A percentile compares a stretch with the other conserved stretches of the same genome.
These are phyloP conservation scores for Conus ventricosus DNA, from an alignment of 1,140 invertebrate species.

Conservation along the genomic window DNA sequence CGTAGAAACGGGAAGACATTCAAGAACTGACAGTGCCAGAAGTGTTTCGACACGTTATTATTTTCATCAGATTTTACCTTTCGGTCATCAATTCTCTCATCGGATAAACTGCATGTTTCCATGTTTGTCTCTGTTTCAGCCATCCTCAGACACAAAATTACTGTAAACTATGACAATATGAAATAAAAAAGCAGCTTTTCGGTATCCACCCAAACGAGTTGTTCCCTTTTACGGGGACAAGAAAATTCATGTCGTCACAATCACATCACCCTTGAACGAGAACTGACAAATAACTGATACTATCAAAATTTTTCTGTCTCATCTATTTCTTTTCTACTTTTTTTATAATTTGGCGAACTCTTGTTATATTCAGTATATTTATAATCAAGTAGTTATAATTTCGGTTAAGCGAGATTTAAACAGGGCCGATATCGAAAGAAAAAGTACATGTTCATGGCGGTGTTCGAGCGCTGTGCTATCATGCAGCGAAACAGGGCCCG, in stretches of 20 bases:
- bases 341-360: not conserved
- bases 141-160: constrained; percentile 42
- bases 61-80: constrained; percentile 47
- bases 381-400: not conserved
- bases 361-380: not conserved
- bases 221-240: constrained; percentile 52
- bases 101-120: constrained; percentile 62
- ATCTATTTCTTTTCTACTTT: not conserved
- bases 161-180: not conserved
- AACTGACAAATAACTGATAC: not conserved
- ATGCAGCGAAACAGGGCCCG: no score
- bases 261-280: not conserved
- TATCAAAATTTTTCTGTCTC: not conserved
- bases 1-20: not conserved
- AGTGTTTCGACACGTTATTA: not conserved
- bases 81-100: constrained; percentile 60
- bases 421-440: not conserved
- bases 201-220: constrained; percentile 41
- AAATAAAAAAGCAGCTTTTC: constrained; percentile 31
- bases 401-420: not conserved
- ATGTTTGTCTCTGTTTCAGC: constrained; percentile 62
- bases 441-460: not conserved
- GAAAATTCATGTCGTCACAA: constrained; percentile 60
- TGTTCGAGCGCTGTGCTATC: no score
- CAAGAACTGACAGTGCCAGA: constrained; percentile 4